Evolutionary conservation across 2,888 invertebrate genomes (phyloP).

Genomic region (Globia sparganii): DNA sequence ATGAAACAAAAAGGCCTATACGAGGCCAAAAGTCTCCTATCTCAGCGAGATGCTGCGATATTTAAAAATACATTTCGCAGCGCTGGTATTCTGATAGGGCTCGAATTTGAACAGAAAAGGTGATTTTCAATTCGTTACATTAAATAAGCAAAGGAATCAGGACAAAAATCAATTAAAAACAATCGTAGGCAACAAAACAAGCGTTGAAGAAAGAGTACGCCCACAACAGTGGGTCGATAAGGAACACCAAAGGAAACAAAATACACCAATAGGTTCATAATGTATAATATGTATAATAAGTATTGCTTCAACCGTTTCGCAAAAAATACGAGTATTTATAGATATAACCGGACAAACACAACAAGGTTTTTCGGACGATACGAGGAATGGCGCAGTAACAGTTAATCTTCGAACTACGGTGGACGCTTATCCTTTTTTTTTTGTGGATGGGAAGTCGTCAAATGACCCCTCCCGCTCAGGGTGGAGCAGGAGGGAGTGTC

Average conservation of each 20-base stretch:
- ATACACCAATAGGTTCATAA: conserved; percentile 2
- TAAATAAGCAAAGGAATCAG: conserved; percentile 10
- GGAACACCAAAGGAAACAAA: conserved; percentile 37
- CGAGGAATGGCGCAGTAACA: conserved; percentile 16
- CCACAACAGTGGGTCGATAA: conserved; percentile 13
- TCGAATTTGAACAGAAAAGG: conserved; percentile 14
- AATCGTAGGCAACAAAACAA: conserved; percentile 20
- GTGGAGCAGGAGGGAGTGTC: too few relatives aligned
- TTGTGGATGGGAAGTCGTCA: too few relatives aligned
- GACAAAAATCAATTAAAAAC: conserved; percentile 17
- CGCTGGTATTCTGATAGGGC: too few relatives aligned
- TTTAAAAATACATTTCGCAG: too few relatives aligned
- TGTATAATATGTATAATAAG: conserved; percentile 2
- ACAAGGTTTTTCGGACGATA: conserved; percentile 2
- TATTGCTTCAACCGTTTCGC: conserved; percentile 12
- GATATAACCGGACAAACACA: conserved; percentile 1
- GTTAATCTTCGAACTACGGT: background rate
- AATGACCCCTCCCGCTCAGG: too few relatives aligned
- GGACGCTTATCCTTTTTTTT: conserved; percentile 9
- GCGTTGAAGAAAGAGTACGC: conserved; percentile 15
- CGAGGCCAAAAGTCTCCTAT: too few relatives aligned
- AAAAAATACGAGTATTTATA: conserved; percentile 17
- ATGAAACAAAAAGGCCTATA: too few relatives aligned
- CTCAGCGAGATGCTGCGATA: too few relatives aligned
- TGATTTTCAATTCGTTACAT: conserved; percentile 27